Evolutionary conservation across 2,797 vertebrate species (phyloP).

Genomic region (Simalia tracyae): DNA sequence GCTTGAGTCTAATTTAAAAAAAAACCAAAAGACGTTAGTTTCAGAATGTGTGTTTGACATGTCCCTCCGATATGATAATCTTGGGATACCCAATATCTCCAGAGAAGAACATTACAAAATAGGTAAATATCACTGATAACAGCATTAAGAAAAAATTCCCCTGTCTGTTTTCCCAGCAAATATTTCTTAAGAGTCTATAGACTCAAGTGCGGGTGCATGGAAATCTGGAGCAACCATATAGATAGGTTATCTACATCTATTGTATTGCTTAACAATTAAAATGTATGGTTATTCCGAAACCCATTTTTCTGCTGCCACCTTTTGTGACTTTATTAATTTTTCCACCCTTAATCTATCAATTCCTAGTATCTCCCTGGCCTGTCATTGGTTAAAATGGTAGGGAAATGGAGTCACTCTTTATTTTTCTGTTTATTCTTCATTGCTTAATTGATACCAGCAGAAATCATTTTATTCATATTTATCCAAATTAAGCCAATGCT

Average conservation of each 20-base stretch:
- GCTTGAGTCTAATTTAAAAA: background rate
- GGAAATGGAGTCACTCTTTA: background rate
- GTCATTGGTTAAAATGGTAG: background rate
- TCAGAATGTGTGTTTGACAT: background rate
- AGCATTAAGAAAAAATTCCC: background rate
- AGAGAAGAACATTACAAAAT: background rate
- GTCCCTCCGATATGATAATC: background rate
- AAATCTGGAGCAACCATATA: background rate
- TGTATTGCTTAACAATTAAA: background rate
- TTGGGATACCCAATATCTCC: background rate
- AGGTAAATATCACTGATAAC: slow-evolving; percentile 2
- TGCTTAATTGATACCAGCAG: background rate
- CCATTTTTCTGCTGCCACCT: background rate
- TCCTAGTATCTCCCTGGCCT: background rate
- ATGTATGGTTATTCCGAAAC: background rate
- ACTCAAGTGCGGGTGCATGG: background rate
- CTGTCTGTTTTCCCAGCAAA: background rate
- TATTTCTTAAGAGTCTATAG: background rate
- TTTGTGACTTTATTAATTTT: background rate
- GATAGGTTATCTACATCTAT: background rate
- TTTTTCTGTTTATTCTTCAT: background rate
- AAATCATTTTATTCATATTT: background rate
- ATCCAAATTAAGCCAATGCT: background rate
- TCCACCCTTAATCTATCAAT: background rate
- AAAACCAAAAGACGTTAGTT: background rate